These are phyloP conservation scores for Paratrypauchen microcephalus DNA, from an alignment of 2,797 vertebrate genomes.

Conservation along the genomic window DNA sequence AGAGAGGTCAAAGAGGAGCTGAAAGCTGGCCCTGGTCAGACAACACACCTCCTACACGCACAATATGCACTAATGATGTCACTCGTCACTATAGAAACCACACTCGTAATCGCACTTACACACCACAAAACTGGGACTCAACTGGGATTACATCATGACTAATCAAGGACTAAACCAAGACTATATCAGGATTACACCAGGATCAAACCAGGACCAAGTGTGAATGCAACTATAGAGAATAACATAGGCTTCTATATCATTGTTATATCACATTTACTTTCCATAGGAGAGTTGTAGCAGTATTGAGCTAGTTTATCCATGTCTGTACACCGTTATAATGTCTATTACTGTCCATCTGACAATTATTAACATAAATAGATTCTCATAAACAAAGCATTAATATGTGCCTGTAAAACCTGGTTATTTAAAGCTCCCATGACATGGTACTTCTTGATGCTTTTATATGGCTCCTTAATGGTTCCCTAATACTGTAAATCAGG, in stretches of 20 bases:
- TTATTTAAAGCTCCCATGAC: not conserved
- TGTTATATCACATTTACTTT: not conserved
- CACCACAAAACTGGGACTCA: not conserved
- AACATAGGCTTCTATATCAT: not conserved
- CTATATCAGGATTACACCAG: not conserved
- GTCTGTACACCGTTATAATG: not conserved
- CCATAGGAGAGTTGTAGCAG: too few relatives aligned
- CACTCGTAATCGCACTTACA: not conserved
- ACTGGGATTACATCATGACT: not conserved
- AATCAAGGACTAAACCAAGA: not conserved
- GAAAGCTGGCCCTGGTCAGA: slow-evolving; percentile 81
- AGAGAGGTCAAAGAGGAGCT: slow-evolving; percentile 84
- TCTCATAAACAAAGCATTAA: not conserved
- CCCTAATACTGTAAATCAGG: too few relatives aligned
- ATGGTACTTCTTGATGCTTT: too few relatives aligned
- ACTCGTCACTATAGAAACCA: not conserved
- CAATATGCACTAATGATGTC: not conserved
- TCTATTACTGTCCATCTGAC: not conserved
- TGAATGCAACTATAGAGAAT: not conserved
- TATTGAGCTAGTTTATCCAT: too few relatives aligned
- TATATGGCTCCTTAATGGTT: too few relatives aligned
- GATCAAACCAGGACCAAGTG: not conserved
- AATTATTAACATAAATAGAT: not conserved
- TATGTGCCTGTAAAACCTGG: not conserved
- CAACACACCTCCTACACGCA: not conserved